Evolutionary conservation across 2,797 vertebrate species (phyloP).

Genomic region (Acrossocheilus wenchowensis): DNA sequence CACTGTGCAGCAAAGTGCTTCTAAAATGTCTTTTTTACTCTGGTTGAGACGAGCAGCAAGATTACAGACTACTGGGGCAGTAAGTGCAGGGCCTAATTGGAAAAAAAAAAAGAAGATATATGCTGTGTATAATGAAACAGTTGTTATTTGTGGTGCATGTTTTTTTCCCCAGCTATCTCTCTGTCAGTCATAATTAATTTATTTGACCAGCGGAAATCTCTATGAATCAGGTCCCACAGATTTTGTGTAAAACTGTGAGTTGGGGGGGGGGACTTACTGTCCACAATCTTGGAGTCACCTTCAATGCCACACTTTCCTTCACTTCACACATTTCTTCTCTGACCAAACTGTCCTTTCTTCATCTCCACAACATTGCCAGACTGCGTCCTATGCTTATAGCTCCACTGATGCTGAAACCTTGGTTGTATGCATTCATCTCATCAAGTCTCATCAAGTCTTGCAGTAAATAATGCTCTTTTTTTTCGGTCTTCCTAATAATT

Average conservation of each 20-base stretch:
- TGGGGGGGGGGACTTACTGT: neutral
- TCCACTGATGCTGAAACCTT: neutral
- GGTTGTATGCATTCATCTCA: neutral
- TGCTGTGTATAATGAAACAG: neutral
- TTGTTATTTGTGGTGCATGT: neutral
- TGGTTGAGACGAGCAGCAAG: neutral
- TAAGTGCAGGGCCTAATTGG: neutral
- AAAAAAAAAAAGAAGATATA: neutral
- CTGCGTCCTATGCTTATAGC: neutral
- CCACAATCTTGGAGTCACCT: neutral
- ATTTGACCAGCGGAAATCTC: neutral
- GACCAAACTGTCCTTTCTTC: neutral
- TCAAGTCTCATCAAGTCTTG: neutral
- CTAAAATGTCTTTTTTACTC: slow-evolving; percentile 20
- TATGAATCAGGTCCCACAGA: too few species aligned
- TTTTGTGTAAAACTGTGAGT: too few species aligned
- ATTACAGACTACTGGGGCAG: neutral
- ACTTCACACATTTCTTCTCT: neutral
- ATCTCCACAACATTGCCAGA: neutral
- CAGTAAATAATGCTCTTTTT: neutral
- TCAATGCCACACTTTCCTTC: neutral
- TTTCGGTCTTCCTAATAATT: neutral
- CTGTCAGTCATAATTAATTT: neutral
- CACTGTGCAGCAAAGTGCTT: neutral
- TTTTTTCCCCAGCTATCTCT: neutral